Evolutionary conservation across 2,113 vertebrate species (phyloP).

Genomic region (Dipodomys merriami): DNA sequence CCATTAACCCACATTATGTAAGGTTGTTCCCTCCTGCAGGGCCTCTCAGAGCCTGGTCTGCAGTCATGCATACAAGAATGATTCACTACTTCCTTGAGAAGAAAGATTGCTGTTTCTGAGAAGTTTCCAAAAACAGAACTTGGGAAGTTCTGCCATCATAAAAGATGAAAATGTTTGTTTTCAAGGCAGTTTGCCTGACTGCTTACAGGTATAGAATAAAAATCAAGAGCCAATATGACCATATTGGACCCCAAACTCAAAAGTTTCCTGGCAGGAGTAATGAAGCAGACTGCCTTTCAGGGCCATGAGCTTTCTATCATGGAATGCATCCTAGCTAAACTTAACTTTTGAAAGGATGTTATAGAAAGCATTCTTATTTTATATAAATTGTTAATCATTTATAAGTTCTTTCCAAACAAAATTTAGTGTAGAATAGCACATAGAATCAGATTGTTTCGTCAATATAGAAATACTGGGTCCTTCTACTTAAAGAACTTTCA

Average conservation of each 20-base stretch:
- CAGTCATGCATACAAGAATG: no score
- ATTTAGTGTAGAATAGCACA: neutral
- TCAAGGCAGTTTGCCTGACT: neutral
- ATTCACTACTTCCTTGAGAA: neutral
- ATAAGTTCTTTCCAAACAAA: neutral
- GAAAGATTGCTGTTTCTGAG: conserved; percentile 7
- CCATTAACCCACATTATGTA: neutral
- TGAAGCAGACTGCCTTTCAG: neutral
- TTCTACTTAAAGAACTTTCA: neutral
- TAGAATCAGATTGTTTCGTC: neutral
- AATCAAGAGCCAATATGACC: neutral
- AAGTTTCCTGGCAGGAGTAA: neutral
- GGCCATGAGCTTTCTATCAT: neutral
- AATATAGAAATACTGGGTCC: neutral
- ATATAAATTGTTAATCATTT: neutral
- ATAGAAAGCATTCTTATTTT: neutral
- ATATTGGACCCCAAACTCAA: neutral
- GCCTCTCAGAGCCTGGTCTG: neutral
- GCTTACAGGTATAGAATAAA: neutral
- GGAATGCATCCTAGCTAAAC: neutral
- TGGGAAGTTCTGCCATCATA: neutral
- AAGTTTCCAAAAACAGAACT: neutral
- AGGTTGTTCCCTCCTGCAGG: neutral
- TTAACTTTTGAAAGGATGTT: neutral
- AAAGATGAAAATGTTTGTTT: neutral